A percentile compares a stretch with the other conserved stretches of the same genome.
Conservation (phyloP, 2,888 invertebrate genomes). For the Neoascia interrupta region DNA sequence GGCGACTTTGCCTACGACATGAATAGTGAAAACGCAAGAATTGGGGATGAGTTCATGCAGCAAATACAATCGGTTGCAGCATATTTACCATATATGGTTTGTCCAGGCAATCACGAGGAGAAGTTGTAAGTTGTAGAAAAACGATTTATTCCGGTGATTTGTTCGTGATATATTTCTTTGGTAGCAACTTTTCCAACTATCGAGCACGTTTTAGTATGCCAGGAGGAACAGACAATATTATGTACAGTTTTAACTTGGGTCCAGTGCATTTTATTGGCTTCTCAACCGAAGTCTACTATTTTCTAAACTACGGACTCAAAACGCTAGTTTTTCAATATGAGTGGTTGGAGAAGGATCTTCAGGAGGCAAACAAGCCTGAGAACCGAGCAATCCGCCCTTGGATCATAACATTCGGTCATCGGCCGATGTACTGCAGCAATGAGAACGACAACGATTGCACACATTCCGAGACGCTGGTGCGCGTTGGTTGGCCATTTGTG, state of each 20-base stretch:
- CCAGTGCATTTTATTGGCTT: constrained; percentile 94
- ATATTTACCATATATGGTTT: constrained; percentile 94
- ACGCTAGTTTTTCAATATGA: constrained; percentile 90
- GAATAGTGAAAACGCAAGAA: constrained; percentile 88
- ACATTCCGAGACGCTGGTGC: constrained; percentile 82
- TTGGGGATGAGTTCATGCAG: constrained; percentile 96
- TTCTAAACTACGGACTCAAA: constrained; percentile 91
- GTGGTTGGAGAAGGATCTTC: constrained; percentile 91
- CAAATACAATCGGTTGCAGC: constrained; percentile 96
- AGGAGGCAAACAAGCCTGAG: constrained; percentile 86
- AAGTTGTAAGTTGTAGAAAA: constrained; percentile 82
- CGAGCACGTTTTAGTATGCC: constrained; percentile 96
- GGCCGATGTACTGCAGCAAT: constrained; percentile 96
- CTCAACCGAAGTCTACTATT: constrained; percentile 97
- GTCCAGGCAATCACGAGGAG: constrained; percentile 95
- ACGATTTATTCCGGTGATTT: too few species aligned
- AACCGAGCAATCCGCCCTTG: constrained; percentile 88
- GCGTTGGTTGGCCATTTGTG: constrained; percentile 85
- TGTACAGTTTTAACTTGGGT: constrained; percentile 94
- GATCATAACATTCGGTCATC: constrained; percentile 91
- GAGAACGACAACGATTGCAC: constrained; percentile 90
- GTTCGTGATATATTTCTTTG: too few species aligned
- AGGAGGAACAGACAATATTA: constrained; percentile 84
- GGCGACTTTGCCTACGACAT: constrained; percentile 98
- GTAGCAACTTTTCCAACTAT: constrained; percentile 97